Evolutionary conservation across 2,888 invertebrate genomes (phyloP).

Genomic region (Papilio elwesi): DNA sequence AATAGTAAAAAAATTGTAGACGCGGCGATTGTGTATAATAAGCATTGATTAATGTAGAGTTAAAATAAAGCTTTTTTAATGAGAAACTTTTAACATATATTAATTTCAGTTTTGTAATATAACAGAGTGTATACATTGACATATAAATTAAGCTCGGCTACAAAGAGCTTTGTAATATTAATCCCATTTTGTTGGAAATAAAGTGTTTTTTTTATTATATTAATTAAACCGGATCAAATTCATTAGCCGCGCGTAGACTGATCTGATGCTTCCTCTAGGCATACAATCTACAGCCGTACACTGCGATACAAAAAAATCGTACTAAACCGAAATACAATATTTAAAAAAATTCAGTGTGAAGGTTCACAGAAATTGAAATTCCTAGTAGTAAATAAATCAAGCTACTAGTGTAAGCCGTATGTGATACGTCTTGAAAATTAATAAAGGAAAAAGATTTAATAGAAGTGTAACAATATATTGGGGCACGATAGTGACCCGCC

Average conservation of each 20-base stretch:
- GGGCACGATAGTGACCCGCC: too few species aligned
- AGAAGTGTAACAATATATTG: too few species aligned
- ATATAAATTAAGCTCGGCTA: constrained; percentile 6
- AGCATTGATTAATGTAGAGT: background rate
- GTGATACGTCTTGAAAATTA: too few species aligned
- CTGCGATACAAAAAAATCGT: too few species aligned
- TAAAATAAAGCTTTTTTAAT: background rate
- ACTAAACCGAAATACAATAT: too few species aligned
- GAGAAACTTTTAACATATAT: background rate
- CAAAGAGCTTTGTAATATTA: constrained; percentile 29
- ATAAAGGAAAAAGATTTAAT: too few species aligned
- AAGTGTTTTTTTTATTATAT: constrained; percentile 14
- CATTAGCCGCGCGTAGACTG: background rate
- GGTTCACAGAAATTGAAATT: too few species aligned
- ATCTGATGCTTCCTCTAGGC: background rate
- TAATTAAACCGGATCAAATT: constrained; percentile 17
- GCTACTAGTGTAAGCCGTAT: too few species aligned
- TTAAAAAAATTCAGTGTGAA: too few species aligned
- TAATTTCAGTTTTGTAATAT: background rate
- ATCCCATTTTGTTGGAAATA: constrained; percentile 24
- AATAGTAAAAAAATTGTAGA: too few species aligned
- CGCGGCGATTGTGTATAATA: too few species aligned
- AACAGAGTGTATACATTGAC: background rate
- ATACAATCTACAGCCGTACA: background rate
- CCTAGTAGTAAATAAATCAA: too few species aligned